phyloP scores from a whole-genome alignment of 2,888 invertebrate species.

The Iselma pallidipennis region DNA sequence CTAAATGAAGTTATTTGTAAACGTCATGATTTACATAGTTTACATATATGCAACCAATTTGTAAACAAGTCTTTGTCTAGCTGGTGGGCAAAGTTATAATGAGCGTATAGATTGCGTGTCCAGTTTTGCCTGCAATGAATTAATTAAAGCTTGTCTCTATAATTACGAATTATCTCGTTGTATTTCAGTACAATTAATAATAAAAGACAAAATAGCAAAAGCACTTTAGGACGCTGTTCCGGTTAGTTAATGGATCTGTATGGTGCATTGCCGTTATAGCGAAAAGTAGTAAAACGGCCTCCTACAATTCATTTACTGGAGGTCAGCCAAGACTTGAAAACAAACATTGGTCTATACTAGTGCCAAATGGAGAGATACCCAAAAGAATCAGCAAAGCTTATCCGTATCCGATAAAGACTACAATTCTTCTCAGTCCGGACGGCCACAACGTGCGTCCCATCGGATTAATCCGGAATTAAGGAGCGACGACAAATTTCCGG shows the following conservation, averaged over 20 bases:
- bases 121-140: not conserved
- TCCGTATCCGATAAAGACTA: conserved; percentile 47
- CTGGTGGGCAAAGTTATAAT: conserved; percentile 1
- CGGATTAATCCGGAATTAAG: conserved; percentile 10
- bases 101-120: not conserved
- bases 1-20: no score
- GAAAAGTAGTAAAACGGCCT: conserved; percentile 40
- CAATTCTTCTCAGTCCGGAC: conserved; percentile 37
- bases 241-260: conserved; percentile 42
- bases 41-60: not conserved
- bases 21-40: no score
- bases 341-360: conserved; percentile 33
- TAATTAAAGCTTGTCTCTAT: not conserved
- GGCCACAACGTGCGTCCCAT: conserved; percentile 8
- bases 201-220: conserved; percentile 27
- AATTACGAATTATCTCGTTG: conserved; percentile 3
- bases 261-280: conserved; percentile 43
- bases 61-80: not conserved
- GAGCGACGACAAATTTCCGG: conserved; percentile 4
- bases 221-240: conserved; percentile 26
- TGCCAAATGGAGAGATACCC: conserved; percentile 35
- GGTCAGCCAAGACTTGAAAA: conserved; percentile 44
- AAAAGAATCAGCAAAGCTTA: conserved; percentile 39
- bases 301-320: conserved; percentile 50
- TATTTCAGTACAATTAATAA: conserved; percentile 14